Evolutionary conservation across 2,888 invertebrate genomes (phyloP), one percentile per base, ranked within the genome.

Genomic region (Eurytoma californica): DNA sequence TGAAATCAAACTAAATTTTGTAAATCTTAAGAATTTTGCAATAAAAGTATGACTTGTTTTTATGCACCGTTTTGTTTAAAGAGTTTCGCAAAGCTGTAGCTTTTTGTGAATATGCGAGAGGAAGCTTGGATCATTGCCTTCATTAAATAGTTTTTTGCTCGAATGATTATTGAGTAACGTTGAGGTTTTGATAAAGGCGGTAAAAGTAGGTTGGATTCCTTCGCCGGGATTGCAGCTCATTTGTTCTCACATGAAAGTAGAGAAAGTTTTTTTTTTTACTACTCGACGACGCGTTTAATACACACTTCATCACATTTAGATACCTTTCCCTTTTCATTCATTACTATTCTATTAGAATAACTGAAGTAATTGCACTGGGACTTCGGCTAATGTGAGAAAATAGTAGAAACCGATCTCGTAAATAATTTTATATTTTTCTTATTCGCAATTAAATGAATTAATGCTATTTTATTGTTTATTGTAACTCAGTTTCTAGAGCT

Each of bases 211-310:
- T 82, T 82, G 78, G 58, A 74, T 78, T 82, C 81, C 79, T 70
- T 72, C 77, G 66, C 14, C 39, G 60, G 66, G 28, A 60, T 83
- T 77, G 79, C 67, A 63, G 63, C 58, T 72, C 61, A 61, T 60
- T 82, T 76, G 63, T 82, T 83, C 82, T 83, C 82, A 80, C 75
- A 86, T 84, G 86, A 87, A 86, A 87, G 86, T 86, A 83, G 86
- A 83, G 86, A 87, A 86, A 86, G 86, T 83, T 82, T 84, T 83
- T 83, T 82, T 83, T 83, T 82, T 81, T 80, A 78, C 66, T 57
- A 74, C 75, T 69, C 82, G 67, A 77, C 74, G 75, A 78, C 72
- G 61, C 72, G 60, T 81, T 82, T 82, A 73, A 75, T 75, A 49
- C 63, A 80, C 66, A 84, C 84, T 79, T 82, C 82, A 82, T 80